phyloP scores from a whole-genome alignment of 2,888 invertebrate genomes.

The Nomada goodeniana region DNA sequence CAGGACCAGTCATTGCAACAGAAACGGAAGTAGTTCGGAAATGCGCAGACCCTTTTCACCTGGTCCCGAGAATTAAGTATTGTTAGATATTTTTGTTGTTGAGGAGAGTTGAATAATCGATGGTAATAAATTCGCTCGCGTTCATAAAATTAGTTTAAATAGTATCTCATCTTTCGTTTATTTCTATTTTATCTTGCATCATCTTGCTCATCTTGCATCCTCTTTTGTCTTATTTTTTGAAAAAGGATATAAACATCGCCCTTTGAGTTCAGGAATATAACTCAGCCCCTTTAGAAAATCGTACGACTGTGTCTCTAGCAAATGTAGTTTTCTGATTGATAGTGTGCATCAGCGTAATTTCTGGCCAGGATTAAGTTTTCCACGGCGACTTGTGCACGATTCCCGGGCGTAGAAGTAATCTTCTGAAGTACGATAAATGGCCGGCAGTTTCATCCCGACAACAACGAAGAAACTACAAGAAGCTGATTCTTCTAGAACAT shows the following conservation, averaged over 20 bases:
- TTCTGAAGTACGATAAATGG: slow-evolving; percentile 45
- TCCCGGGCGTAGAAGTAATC: slow-evolving; percentile 41
- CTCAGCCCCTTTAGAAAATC: too few species aligned
- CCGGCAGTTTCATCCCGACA: slow-evolving; percentile 34
- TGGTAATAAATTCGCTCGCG: too few species aligned
- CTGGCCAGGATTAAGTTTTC: slow-evolving; percentile 40
- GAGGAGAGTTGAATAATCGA: background rate
- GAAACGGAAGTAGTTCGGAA: background rate
- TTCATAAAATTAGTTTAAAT: too few species aligned
- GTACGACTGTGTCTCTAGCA: background rate
- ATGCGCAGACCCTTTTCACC: too few species aligned
- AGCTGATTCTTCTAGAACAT: slow-evolving; percentile 20
- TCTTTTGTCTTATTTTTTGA: too few species aligned
- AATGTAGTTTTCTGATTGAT: slow-evolving; percentile 40
- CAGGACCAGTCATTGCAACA: background rate
- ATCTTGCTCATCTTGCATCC: too few species aligned
- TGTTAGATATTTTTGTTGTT: too few species aligned
- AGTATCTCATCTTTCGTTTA: too few species aligned
- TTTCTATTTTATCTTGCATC: too few species aligned
- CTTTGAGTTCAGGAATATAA: too few species aligned
- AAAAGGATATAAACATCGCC: too few species aligned
- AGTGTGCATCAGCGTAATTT: slow-evolving; percentile 38
- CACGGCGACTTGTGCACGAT: slow-evolving; percentile 3
- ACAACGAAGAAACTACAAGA: slow-evolving; percentile 27
- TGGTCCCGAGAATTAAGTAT: too few species aligned